Base-by-base conservation (phyloP, 2,888 invertebrate species). In the Dasypogon diadema region DNA sequence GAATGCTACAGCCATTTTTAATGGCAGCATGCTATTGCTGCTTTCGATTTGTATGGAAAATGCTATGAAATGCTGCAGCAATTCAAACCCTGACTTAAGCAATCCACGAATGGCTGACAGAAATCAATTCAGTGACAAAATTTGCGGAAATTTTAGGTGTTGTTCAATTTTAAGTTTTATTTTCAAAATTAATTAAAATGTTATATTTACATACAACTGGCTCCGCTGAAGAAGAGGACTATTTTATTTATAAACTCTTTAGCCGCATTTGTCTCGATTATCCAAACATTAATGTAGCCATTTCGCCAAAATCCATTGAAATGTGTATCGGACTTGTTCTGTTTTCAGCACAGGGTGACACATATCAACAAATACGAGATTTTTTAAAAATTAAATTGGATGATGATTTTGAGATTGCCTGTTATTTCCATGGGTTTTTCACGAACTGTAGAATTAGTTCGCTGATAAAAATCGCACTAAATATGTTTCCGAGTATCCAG, bases 271-370 rank as follows among this genome's bases (percentile, higher is more conserved):
- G 2, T 51, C 18, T 16, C 0, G n/a, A 21, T 5, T 3, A 84
- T 10, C 86, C 89, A 2, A 80, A 85, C 1, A 88, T 88, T 12
- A 93, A 92, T 83, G 86, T 92, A 74, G 84, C 93, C 3, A 80
- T 92, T 30, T 93, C 93, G 0, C 92, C 93, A 0, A 84, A 92
- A 55, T 92, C 92, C 10, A 82, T 92, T 76, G 92, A 92, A 83
- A 81, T 92, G 77, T 89, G 91, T 0, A 82, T 93, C 75, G 90
- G 90, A 0, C 88, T 93, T 79, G 85, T 93, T 2, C 90, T 89
- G 70, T 91, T 92, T 83, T 93, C 92, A 0, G 89, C 93, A 0
- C 86, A 87, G 2, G 89, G 90, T 0, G 76, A 82, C 2, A 91
- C 91, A 0, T 87, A 88, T 79, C 81, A 86, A 91, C 6, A 51